Base-by-base conservation (phyloP, 2,113 vertebrate species). In the Ameiurus melas region DNA sequence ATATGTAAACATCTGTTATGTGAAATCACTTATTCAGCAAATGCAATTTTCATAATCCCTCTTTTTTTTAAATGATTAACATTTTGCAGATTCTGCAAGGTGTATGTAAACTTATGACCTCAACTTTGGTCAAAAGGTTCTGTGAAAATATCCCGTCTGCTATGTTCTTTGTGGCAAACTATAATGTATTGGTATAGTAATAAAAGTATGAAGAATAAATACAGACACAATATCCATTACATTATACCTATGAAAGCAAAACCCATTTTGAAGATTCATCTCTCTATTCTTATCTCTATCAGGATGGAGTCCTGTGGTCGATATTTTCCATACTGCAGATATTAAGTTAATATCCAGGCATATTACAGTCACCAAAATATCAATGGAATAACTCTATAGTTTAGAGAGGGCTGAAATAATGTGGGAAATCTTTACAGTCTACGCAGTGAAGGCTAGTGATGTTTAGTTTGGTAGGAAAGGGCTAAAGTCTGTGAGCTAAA, bases 261-360 rank as follows among this genome's bases (percentile, higher is more conserved):
- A 43, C 19, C 71, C 36, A 78, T 78, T 78, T 47, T 80, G 7
- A 80, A 57, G 77, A 55, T 80, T 57, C 77, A 80, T 80, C 51
- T 80, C 77, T 30, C 77, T 55, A 5, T 55, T 80, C n/a, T 80
- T 60, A 39, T 60, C 55, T 82, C 55, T 22, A 13, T 39, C 77
- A 60, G 55, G 10, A 60, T 39, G 33, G 33, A 81, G 53, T 22
- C n/a, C 17, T 7, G 14, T 57, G 79, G 79, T 80, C 77, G 77
- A 80, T 80, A 80, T 80, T 19, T 80, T 80, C 55, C 77, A 80
- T 80, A 55, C 77, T 80, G 51, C 51, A 58, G 79, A 81, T 22
- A 81, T 81, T 81, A 36, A 8, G 36, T 36, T 81, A 10, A 57
- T 30, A 57, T 81, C 79, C 55, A 81, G 55, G 16, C 30, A 19